These are phyloP conservation scores for Sminthopsis crassicaudata DNA, from an alignment of 2,113 vertebrate species.

Conservation along the genomic window DNA sequence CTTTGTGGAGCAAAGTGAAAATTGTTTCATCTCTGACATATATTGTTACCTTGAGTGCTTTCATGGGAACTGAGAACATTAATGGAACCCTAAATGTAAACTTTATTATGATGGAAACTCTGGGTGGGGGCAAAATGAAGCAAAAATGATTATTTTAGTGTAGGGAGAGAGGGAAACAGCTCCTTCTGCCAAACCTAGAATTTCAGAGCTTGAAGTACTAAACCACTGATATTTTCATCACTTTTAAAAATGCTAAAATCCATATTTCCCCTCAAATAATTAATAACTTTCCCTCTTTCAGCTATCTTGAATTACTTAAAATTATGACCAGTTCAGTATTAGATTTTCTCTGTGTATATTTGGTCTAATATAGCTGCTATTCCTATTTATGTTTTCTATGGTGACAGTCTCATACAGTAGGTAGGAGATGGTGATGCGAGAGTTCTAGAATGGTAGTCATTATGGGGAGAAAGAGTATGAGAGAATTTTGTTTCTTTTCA, in stretches of 20 bases:
- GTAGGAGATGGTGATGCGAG: not conserved
- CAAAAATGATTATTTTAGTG: not conserved
- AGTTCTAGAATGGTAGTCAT: not conserved
- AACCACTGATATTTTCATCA: not conserved
- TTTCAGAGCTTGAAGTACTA: not conserved
- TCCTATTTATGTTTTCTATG: not conserved
- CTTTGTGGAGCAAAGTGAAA: not conserved
- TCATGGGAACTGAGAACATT: not conserved
- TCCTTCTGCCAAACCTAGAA: not conserved
- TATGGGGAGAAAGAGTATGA: not conserved
- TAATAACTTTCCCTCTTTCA: not conserved
- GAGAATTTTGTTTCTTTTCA: not conserved
- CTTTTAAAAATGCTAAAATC: not conserved
- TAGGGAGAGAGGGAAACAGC: not conserved
- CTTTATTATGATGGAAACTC: not conserved
- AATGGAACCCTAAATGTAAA: not conserved
- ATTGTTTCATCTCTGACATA: not conserved
- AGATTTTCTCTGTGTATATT: not conserved
- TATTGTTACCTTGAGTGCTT: not conserved
- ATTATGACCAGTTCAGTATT: not conserved
- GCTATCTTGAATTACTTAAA: not conserved
- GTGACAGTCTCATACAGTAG: not conserved
- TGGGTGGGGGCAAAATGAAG: not conserved
- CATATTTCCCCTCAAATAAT: not conserved
- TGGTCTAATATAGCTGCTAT: not conserved